phyloP scores from a whole-genome alignment of 2,888 invertebrate species.

The Ochropleura plecta region DNA sequence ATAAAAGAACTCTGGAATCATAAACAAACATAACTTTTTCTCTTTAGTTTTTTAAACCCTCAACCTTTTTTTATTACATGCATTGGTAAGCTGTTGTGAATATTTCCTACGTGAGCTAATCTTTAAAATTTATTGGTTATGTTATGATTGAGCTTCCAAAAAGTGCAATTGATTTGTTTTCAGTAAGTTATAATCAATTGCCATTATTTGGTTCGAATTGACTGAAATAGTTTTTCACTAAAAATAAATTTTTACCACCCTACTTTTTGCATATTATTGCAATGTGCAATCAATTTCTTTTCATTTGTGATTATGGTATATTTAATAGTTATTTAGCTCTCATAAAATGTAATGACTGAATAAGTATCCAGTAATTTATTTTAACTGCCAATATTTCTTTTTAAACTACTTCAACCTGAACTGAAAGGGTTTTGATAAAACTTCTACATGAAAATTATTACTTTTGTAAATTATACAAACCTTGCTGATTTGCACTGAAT shows the following conservation, averaged over 20 bases:
- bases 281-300: neutral
- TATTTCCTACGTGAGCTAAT: slow-evolving; percentile 24
- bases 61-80: slow-evolving; percentile 35
- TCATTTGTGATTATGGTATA: neutral
- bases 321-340: neutral
- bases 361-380: neutral
- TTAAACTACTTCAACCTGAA: neutral
- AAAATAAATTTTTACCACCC: neutral
- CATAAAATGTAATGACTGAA: slow-evolving; percentile 4
- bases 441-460: neutral
- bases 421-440: neutral
- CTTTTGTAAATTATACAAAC: neutral
- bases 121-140: slow-evolving; percentile 16
- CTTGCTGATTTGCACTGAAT: neutral
- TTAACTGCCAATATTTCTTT: neutral
- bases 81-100: neutral
- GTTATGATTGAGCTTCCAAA: slow-evolving; percentile 13
- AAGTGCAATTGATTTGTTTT: slow-evolving; percentile 20
- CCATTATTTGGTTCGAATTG: neutral
- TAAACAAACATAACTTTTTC: slow-evolving; percentile 15
- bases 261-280: neutral
- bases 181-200: slow-evolving; percentile 3
- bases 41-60: neutral
- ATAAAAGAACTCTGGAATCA: slow-evolving; percentile 3
- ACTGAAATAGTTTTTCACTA: neutral